phyloP scores from a whole-genome alignment of 2,797 vertebrate genomes.

The Luscinia luscinia region DNA sequence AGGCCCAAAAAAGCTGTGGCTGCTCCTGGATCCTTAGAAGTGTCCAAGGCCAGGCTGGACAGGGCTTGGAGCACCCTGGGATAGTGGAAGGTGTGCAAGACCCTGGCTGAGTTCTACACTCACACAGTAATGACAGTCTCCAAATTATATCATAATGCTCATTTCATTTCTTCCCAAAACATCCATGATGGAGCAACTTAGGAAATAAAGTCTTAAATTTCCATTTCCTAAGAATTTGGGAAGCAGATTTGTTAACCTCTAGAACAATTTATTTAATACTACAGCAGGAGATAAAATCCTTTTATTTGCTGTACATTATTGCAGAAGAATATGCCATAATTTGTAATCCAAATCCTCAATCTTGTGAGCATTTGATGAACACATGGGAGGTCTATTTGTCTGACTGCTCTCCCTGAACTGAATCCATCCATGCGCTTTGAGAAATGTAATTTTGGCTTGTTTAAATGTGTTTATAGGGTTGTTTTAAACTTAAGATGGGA shows the following conservation, averaged over 20 bases:
- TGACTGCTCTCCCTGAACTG: background rate
- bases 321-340: background rate
- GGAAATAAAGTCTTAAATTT: background rate
- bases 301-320: background rate
- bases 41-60: rapidly evolving
- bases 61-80: background rate
- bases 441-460: background rate
- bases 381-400: background rate
- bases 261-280: background rate
- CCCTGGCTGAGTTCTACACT: background rate
- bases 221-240: background rate
- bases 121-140: background rate
- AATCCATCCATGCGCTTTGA: background rate
- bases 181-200: background rate
- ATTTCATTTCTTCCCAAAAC: background rate
- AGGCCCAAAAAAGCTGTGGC: background rate
- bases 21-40: background rate
- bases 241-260: background rate
- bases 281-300: background rate
- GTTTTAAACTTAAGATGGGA: background rate
- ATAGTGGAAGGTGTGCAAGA: rapidly evolving
- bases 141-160: background rate
- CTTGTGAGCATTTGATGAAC: background rate
- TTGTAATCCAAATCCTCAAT: background rate
- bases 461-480: background rate